A percentile compares a stretch with the other conserved stretches of the same genome.
These are phyloP conservation scores for Rutpela maculata DNA, from an alignment of 2,888 invertebrate species.

Conservation along the genomic window DNA sequence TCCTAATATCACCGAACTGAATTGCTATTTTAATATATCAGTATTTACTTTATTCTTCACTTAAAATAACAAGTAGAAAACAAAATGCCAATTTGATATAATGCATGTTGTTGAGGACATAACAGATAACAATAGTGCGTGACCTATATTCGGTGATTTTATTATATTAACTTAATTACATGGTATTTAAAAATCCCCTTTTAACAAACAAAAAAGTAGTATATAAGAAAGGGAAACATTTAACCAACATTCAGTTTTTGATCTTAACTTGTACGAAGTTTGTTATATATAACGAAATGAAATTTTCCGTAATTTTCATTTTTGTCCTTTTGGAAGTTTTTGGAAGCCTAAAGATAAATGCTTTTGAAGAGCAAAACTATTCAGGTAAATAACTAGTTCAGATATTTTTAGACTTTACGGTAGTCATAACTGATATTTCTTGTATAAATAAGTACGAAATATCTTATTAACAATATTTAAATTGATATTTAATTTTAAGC, in stretches of 20 bases:
- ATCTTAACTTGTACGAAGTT: neutral
- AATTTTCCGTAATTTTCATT: neutral
- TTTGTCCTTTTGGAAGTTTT: neutral
- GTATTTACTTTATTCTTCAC: too few species aligned
- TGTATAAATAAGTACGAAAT: too few species aligned
- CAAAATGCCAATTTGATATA: too few species aligned
- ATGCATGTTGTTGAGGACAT: neutral
- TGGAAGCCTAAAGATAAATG: neutral
- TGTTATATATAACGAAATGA: neutral
- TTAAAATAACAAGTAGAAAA: too few species aligned
- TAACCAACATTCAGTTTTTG: neutral
- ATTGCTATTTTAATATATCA: too few species aligned
- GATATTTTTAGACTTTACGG: neutral
- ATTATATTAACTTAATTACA: neutral
- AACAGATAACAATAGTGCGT: neutral
- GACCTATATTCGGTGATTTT: neutral
- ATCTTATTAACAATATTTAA: too few species aligned
- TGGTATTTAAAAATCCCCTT: neutral
- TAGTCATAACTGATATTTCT: too few species aligned
- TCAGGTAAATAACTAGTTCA: neutral
- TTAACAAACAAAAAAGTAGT: neutral
- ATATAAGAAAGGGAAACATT: neutral
- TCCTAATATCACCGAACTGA: too few species aligned
- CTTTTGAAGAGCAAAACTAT: neutral
- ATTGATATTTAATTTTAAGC: too few species aligned